Evolutionary conservation across 2,113 vertebrate species (phyloP), one percentile per base, ranked within the genome.

Genomic region (Oncorhynchus mykiss): DNA sequence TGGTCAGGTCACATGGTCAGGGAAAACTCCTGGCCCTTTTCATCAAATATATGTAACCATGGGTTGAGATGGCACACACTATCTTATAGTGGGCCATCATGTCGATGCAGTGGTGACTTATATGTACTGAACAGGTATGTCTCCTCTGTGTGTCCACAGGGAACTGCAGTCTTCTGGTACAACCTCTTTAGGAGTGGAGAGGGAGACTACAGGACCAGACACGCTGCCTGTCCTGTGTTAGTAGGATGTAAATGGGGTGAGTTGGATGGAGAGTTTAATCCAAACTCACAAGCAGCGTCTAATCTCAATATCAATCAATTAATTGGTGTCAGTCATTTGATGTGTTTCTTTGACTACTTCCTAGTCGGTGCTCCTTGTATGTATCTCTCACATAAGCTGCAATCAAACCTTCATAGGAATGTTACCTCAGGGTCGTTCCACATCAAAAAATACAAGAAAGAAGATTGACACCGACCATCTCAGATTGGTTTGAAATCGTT

Each of bases 171-270:
- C 49, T 99, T 99, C 78, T 99, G 98, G 98, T 99, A 98, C 78
- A 99, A 99, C 66, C 96, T 99, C 31, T 94, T 98, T 82, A 92
- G 88, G 82, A 99, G 96, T 0, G 97, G 98, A 0, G 97, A 98
- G 84, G 97, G 97, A 22, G 98, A 99, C 88, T 99, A 98, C 5
- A 91, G 97, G 77, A 99, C 98, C 0, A 93, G 97, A 73, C 98
- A 99, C 0, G 97, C 98, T 20, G 98, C 97, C 73, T 99, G 98
- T 57, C 98, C 97, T 0, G 98, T 99, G 34, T 92, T 99, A 84
- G 96, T 99, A 68, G 98, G 98, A 31, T 96, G 96, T 88, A 99
- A 99, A 91, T 99, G 98, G 98, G 98, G 97, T 99, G 86, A 96
- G 96, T 94, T 27, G 49, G 4, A 14, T 20, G 39, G 9, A 45